A percentile compares a stretch with the other conserved stretches of the same genome.
Conservation (phyloP, 2,888 invertebrate species). For the Steromphala cineraria region DNA sequence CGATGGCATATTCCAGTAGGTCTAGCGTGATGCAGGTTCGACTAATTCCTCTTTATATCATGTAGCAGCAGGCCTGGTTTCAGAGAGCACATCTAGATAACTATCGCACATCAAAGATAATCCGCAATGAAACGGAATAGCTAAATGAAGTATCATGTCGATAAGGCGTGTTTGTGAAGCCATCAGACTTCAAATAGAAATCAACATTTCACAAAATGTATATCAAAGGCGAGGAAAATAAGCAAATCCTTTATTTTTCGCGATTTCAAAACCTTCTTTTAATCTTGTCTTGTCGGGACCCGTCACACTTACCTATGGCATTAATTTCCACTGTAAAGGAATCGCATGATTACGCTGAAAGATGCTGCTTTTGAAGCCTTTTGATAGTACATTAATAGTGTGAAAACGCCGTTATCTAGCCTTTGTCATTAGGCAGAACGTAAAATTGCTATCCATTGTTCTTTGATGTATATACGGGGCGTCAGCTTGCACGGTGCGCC, state of each 20-base stretch:
- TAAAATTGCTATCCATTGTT: neutral
- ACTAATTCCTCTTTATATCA: too few relatives aligned
- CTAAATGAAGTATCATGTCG: neutral
- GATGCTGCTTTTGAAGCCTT: neutral
- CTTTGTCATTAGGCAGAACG: conserved; percentile 17
- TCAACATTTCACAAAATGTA: neutral
- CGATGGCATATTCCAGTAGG: too few relatives aligned
- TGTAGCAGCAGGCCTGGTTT: too few relatives aligned
- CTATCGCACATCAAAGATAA: neutral
- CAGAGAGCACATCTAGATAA: too few relatives aligned
- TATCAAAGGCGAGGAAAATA: neutral
- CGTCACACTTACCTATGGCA: neutral
- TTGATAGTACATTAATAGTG: conserved; percentile 17
- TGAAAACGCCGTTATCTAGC: conserved; percentile 8
- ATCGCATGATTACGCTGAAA: conserved; percentile 8
- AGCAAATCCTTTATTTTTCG: neutral
- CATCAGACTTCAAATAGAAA: neutral
- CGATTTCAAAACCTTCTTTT: neutral
- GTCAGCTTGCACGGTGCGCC: neutral
- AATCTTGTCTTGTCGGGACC: neutral
- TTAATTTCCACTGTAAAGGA: neutral
- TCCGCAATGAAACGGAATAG: neutral
- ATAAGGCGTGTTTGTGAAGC: neutral
- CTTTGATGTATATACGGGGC: conserved; percentile 16
- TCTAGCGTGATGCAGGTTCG: too few relatives aligned